phyloP scores from a whole-genome alignment of 2,797 vertebrate species.

The Macroramphosus scolopax region DNA sequence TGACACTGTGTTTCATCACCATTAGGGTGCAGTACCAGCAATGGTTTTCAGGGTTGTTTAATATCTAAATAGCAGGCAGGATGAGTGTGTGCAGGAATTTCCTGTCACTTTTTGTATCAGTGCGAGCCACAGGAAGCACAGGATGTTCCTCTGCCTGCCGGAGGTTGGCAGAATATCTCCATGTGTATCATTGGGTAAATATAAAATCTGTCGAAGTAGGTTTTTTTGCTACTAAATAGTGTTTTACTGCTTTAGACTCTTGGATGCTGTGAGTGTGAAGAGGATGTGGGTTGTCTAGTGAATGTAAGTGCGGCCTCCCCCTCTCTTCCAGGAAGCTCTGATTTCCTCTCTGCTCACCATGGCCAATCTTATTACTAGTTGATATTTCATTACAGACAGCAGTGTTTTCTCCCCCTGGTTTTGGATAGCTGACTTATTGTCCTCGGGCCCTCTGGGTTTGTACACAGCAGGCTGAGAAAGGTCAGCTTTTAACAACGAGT shows the following conservation, averaged over 20 bases:
- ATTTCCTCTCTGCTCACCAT: slow-evolving; percentile 46
- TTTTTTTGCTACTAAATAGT: neutral
- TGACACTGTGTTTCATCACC: slow-evolving; percentile 38
- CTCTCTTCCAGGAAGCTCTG: slow-evolving; percentile 50
- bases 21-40: slow-evolving; percentile 38
- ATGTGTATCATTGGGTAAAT: slow-evolving; percentile 18
- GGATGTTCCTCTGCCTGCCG: slow-evolving; percentile 34
- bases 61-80: slow-evolving; percentile 65
- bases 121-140: slow-evolving; percentile 47
- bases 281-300: slow-evolving; percentile 64
- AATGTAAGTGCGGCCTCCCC: slow-evolving; percentile 51
- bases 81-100: slow-evolving; percentile 76
- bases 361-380: slow-evolving; percentile 43
- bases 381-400: slow-evolving; percentile 46
- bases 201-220: neutral
- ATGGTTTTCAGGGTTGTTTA: slow-evolving; percentile 57
- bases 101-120: slow-evolving; percentile 74
- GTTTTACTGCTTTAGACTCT: neutral
- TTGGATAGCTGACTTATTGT: slow-evolving; percentile 35
- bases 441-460: slow-evolving; percentile 45
- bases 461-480: slow-evolving; percentile 51
- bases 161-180: slow-evolving; percentile 24
- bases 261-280: slow-evolving; percentile 28
- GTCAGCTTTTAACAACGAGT: slow-evolving; percentile 72
- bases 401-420: slow-evolving; percentile 38